A percentile compares a stretch with the other conserved stretches of the same genome.
Evolutionary conservation across 2,888 invertebrate genomes (phyloP).

Genomic region (Hylaea fasciaria): DNA sequence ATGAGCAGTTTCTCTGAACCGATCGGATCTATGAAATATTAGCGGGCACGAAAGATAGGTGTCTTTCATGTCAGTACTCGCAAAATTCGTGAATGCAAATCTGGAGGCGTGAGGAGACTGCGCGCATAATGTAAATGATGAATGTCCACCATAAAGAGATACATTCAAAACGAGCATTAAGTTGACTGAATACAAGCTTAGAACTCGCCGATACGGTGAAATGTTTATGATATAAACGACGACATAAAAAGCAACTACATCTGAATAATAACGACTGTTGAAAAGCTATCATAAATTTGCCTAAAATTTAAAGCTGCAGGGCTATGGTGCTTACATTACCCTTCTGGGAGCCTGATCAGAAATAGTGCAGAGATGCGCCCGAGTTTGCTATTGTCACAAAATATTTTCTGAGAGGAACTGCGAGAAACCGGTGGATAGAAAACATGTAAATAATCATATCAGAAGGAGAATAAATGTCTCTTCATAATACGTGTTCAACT

Average conservation of each 20-base stretch:
- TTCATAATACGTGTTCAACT: too few relatives aligned
- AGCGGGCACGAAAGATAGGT: slow-evolving; percentile 21
- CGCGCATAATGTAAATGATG: slow-evolving; percentile 35
- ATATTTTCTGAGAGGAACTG: too few relatives aligned
- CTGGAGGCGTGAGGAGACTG: slow-evolving; percentile 40
- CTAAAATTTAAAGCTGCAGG: neutral
- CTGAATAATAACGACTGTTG: slow-evolving; percentile 1
- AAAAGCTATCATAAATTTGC: neutral
- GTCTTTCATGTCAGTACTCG: slow-evolving; percentile 32
- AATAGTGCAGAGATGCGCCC: too few relatives aligned
- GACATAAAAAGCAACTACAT: slow-evolving; percentile 12
- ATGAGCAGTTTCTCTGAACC: slow-evolving; percentile 39
- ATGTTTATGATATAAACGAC: slow-evolving; percentile 16
- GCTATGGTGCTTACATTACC: too few relatives aligned
- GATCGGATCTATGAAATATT: slow-evolving; percentile 32
- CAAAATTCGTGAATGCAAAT: slow-evolving; percentile 43
- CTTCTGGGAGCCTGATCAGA: too few relatives aligned
- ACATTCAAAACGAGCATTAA: slow-evolving; percentile 20
- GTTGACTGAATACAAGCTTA: slow-evolving; percentile 22
- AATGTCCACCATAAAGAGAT: slow-evolving; percentile 26
- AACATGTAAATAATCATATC: too few relatives aligned
- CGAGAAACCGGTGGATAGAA: too few relatives aligned
- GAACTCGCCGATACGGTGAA: slow-evolving; percentile 11
- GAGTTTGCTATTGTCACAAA: too few relatives aligned
- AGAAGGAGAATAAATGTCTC: too few relatives aligned